Conservation (phyloP, 92 coral and sea anemone genomes). For the Chrysogorgia sp. region DNA sequence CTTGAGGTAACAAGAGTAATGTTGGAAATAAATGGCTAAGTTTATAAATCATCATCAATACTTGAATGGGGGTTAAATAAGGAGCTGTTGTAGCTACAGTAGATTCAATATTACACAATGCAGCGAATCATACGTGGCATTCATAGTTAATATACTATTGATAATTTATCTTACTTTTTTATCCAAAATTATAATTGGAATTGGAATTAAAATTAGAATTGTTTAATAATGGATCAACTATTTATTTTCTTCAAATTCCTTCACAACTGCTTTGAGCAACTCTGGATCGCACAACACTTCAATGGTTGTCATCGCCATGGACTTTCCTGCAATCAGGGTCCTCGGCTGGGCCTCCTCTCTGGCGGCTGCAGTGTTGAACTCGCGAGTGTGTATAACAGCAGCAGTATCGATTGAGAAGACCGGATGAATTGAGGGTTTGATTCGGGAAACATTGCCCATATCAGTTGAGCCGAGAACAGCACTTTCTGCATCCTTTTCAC, state of each 20-base stretch:
- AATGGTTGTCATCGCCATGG: constrained; percentile 64
- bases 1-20: no score
- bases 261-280: constrained; percentile 35
- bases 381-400: constrained; percentile 56
- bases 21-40: no score
- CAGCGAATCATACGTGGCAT: no score
- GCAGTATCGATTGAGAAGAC: constrained; percentile 52
- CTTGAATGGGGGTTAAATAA: no score
- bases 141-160: no score
- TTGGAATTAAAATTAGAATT: no score
- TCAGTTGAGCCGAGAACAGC: constrained; percentile 58
- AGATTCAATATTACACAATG: no score
- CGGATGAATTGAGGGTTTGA: constrained; percentile 63
- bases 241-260: constrained; percentile 38
- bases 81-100: no score
- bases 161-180: no score
- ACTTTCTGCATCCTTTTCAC: constrained; percentile 44
- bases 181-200: no score
- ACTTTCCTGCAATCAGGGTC: constrained; percentile 58
- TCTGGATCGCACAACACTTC: constrained; percentile 51
- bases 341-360: constrained; percentile 49
- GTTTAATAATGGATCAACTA: neutral
- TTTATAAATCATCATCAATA: no score
- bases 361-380: constrained; percentile 51
- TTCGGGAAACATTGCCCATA: constrained; percentile 59